A percentile compares a stretch with the other conserved stretches of the same genome.
phyloP scores from a whole-genome alignment of 2,113 vertebrate genomes.

The Embiotoca jacksoni region DNA sequence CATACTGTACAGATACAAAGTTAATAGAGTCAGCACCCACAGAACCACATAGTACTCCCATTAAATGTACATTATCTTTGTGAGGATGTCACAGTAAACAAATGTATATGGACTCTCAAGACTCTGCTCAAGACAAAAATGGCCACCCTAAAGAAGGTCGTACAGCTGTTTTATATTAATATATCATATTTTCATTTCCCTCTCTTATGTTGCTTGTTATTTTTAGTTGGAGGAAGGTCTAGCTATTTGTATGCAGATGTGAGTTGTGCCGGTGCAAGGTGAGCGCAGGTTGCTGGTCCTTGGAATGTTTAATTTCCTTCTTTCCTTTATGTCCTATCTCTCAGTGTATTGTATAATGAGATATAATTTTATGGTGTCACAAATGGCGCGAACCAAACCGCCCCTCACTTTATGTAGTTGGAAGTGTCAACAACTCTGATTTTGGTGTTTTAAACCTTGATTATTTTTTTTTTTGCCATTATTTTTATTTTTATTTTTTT shows the following conservation, averaged over 20 bases:
- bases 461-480: neutral
- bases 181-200: neutral
- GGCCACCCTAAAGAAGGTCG: neutral
- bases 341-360: neutral
- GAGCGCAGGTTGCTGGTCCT: neutral
- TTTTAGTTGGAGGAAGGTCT: neutral
- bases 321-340: neutral
- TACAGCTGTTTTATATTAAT: neutral
- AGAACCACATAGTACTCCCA: too few relatives aligned
- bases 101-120: neutral
- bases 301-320: neutral
- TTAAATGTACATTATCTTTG: too few relatives aligned
- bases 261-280: neutral
- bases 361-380: neutral
- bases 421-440: neutral
- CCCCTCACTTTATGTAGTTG: neutral
- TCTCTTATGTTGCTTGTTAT: neutral
- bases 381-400: neutral
- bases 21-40: too few relatives aligned
- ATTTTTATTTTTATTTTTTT: slow-evolving; percentile 8
- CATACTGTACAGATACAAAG: too few relatives aligned
- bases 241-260: neutral
- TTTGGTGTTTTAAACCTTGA: neutral
- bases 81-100: too few relatives aligned
- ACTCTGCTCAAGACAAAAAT: slow-evolving; percentile 1